phyloP scores from a whole-genome alignment of 23 tunicate species.

The Ciona savignyi region DNA sequence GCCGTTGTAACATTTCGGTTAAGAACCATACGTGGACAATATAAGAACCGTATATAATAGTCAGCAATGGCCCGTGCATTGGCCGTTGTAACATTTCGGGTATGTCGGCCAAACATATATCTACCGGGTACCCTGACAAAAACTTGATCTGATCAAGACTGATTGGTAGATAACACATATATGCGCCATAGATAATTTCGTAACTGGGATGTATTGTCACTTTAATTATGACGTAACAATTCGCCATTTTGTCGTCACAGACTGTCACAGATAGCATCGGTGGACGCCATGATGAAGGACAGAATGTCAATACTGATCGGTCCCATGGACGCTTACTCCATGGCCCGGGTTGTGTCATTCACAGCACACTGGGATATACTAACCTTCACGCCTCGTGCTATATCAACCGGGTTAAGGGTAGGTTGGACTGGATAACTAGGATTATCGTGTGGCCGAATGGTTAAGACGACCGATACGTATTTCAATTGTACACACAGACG shows the following conservation, averaged over 20 bases:
- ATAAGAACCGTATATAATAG: no score
- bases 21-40: no score
- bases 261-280: constrained; percentile 60
- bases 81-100: no score
- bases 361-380: constrained; percentile 61
- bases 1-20: no score
- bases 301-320: constrained; percentile 71
- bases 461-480: background rate
- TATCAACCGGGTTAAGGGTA: constrained; percentile 51
- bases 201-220: no score
- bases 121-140: no score
- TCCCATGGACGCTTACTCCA: constrained; percentile 64
- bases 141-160: no score
- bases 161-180: no score
- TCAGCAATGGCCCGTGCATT: no score
- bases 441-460: background rate
- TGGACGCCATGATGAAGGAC: constrained; percentile 59
- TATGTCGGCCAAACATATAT: no score
- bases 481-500: no score
- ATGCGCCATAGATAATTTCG: no score
- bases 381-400: constrained; percentile 56
- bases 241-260: constrained; percentile 21
- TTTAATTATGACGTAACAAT: background rate
- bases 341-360: constrained; percentile 60
- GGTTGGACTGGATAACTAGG: background rate